phyloP scores from a whole-genome alignment of 2,888 invertebrate species.

The Platerodrilus igneus region DNA sequence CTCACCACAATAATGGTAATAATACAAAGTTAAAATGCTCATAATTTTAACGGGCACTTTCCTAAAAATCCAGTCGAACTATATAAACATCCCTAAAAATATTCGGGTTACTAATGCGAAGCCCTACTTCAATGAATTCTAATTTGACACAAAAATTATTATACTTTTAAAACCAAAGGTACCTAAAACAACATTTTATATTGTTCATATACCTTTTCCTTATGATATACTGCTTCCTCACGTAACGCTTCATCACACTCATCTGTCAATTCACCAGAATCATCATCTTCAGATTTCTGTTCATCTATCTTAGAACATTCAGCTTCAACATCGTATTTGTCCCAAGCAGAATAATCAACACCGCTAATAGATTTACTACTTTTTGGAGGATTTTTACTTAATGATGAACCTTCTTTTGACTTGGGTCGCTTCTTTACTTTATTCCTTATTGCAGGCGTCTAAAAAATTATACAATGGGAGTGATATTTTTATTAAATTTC shows the following conservation, averaged over 20 bases:
- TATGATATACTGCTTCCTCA: slow-evolving; percentile 63
- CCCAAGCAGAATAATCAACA: slow-evolving; percentile 70
- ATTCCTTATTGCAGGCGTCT: slow-evolving; percentile 34
- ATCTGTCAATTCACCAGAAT: slow-evolving; percentile 48
- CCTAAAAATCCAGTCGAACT: no score
- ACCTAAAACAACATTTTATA: no score
- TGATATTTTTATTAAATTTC: slow-evolving; percentile 39
- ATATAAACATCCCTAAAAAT: no score
- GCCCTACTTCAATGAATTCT: no score
- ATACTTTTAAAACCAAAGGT: no score
- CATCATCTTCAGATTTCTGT: slow-evolving; percentile 46
- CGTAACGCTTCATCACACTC: slow-evolving; percentile 53
- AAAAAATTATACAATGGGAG: no score
- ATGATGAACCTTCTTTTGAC: background rate
- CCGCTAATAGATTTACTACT: slow-evolving; percentile 50
- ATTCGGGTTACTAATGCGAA: no score
- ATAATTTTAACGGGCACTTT: no score
- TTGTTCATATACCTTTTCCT: slow-evolving; percentile 69
- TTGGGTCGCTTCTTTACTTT: slow-evolving; percentile 11
- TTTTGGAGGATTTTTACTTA: no score
- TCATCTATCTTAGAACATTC: slow-evolving; percentile 61
- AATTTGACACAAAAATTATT: no score
- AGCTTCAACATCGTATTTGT: slow-evolving; percentile 71
- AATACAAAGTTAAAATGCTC: no score
- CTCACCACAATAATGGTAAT: no score